A percentile compares a stretch with the other conserved stretches of the same genome.
Evolutionary conservation across 2,888 invertebrate genomes (phyloP).

Genomic region (Tetranychus piercei): DNA sequence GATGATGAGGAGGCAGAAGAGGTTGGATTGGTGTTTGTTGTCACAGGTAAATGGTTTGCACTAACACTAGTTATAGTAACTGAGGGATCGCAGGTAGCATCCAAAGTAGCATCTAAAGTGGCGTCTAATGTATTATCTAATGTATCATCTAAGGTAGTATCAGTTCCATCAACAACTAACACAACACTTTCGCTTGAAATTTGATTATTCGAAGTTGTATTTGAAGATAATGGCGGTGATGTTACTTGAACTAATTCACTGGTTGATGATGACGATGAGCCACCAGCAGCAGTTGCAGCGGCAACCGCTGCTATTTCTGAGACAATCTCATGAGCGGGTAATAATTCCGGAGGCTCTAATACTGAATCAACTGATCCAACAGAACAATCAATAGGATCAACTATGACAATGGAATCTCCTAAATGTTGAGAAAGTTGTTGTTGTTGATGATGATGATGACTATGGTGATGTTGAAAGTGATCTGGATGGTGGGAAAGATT

Average conservation of each 20-base stretch:
- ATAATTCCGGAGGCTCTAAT: constrained; percentile 28
- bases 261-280: background rate
- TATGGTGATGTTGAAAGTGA: no score
- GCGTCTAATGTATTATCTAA: no score
- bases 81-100: background rate
- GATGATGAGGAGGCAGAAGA: background rate
- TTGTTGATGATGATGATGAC: no score
- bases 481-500: background rate
- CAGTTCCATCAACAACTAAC: background rate
- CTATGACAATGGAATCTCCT: background rate
- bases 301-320: constrained; percentile 21
- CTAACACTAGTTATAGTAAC: background rate
- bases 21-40: background rate
- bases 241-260: background rate
- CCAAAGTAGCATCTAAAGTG: no score
- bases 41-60: background rate
- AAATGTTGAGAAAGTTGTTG: background rate
- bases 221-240: background rate
- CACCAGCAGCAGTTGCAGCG: constrained; percentile 19
- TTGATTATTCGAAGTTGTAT: background rate
- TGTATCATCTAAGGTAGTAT: background rate
- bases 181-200: background rate
- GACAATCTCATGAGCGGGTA: constrained; percentile 24
- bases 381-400: constrained; percentile 10
- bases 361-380: constrained; percentile 21